phyloP scores from a whole-genome alignment of 2,797 vertebrate species.

The Sebastes variabilis region DNA sequence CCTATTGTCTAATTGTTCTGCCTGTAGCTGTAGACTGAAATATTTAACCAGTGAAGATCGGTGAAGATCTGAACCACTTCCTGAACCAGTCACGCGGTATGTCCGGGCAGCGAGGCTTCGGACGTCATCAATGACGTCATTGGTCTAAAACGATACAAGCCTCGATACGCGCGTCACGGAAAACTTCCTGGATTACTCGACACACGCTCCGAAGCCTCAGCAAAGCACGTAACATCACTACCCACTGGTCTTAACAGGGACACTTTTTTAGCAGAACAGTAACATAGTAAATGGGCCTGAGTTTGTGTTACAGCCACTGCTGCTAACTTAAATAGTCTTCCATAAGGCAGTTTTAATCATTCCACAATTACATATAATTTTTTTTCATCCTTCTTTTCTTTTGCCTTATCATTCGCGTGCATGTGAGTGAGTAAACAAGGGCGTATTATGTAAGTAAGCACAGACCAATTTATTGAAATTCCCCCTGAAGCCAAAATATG shows the following conservation, averaged over 20 bases:
- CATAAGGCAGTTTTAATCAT: not conserved
- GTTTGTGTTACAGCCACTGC: not conserved
- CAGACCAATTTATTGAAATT: not conserved
- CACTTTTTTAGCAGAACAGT: too few relatives aligned
- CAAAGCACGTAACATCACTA: too few relatives aligned
- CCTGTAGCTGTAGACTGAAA: not conserved
- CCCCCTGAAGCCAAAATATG: not conserved
- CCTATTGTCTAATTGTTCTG: not conserved
- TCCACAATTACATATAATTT: not conserved
- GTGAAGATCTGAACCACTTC: too few relatives aligned
- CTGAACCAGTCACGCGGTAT: too few relatives aligned
- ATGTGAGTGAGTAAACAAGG: not conserved
- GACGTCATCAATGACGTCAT: too few relatives aligned
- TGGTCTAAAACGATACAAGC: too few relatives aligned
- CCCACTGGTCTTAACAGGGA: too few relatives aligned
- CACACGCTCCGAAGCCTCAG: too few relatives aligned
- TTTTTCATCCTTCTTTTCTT: not conserved
- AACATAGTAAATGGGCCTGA: not conserved
- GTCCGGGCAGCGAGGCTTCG: too few relatives aligned
- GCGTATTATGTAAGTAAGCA: not conserved
- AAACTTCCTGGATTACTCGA: too few relatives aligned
- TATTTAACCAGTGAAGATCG: not conserved
- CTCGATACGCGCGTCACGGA: too few relatives aligned
- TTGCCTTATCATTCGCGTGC: not conserved
- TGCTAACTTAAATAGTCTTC: not conserved